phyloP scores from a whole-genome alignment of 1,140 invertebrate species.

The Helicoverpa zea region DNA sequence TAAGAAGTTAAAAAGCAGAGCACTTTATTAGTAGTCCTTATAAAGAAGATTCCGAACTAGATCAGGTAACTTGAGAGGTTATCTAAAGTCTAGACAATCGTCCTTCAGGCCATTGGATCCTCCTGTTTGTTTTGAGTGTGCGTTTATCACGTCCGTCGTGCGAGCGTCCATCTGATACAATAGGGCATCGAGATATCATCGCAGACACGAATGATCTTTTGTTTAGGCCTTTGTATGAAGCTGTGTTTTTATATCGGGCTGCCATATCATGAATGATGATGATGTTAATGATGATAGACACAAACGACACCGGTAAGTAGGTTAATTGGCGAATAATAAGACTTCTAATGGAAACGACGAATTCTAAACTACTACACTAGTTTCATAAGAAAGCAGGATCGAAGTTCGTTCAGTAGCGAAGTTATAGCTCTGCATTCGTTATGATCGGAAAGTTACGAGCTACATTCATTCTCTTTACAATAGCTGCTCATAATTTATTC shows the following conservation, averaged over 20 bases:
- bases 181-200: constrained; percentile 2
- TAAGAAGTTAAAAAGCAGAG: no score
- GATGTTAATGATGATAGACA: neutral
- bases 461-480: neutral
- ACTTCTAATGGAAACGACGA: no score
- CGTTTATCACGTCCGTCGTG: constrained; percentile 7
- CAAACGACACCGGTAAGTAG: neutral
- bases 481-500: neutral
- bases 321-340: no score
- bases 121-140: constrained; percentile 24
- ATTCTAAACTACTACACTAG: no score
- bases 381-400: no score
- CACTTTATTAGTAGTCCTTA: neutral
- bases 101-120: constrained; percentile 11
- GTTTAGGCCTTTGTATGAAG: neutral
- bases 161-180: constrained; percentile 11
- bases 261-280: neutral
- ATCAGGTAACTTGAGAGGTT: constrained; percentile 13
- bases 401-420: neutral
- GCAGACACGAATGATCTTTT: neutral
- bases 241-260: neutral
- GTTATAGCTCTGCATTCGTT: no score
- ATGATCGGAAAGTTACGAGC: neutral
- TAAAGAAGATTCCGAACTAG: neutral
- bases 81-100: constrained; percentile 20